Percentiles rank a stretch among this genome's conserved stretches.
Evolutionary conservation across 2,113 vertebrate genomes (phyloP).

Genomic region (Myocastor coypus): DNA sequence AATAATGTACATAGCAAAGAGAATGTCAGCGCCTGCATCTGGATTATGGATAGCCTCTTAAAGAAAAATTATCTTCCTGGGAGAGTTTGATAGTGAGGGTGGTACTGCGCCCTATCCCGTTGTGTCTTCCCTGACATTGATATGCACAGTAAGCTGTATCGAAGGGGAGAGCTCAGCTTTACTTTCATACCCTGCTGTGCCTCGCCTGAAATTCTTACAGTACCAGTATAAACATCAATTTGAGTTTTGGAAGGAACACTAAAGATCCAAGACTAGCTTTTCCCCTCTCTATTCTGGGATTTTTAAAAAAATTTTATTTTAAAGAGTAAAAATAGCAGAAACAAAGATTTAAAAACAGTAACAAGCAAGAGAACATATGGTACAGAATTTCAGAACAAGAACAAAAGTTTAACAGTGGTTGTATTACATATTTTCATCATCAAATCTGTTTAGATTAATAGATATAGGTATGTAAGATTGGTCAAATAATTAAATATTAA

Average conservation of each 20-base stretch:
- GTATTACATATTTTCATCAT: too few species aligned
- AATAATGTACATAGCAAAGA: slow-evolving; percentile 45
- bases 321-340: too few species aligned
- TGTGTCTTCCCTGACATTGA: background rate
- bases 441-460: too few species aligned
- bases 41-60: background rate
- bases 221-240: background rate
- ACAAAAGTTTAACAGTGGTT: too few species aligned
- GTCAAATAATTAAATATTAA: too few species aligned
- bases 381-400: too few species aligned
- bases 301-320: too few species aligned
- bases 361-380: too few species aligned
- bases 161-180: background rate
- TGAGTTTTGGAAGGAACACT: background rate
- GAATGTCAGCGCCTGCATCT: background rate
- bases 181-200: background rate
- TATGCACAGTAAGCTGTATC: background rate
- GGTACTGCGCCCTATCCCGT: background rate
- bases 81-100: slow-evolving; percentile 7
- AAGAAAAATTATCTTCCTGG: slow-evolving; percentile 46
- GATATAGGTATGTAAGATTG: too few species aligned
- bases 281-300: background rate
- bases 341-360: too few species aligned
- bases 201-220: background rate
- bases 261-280: background rate